These are phyloP conservation scores for Sebastiscus tertius DNA, from an alignment of 2,797 vertebrate genomes.

Conservation along the genomic window DNA sequence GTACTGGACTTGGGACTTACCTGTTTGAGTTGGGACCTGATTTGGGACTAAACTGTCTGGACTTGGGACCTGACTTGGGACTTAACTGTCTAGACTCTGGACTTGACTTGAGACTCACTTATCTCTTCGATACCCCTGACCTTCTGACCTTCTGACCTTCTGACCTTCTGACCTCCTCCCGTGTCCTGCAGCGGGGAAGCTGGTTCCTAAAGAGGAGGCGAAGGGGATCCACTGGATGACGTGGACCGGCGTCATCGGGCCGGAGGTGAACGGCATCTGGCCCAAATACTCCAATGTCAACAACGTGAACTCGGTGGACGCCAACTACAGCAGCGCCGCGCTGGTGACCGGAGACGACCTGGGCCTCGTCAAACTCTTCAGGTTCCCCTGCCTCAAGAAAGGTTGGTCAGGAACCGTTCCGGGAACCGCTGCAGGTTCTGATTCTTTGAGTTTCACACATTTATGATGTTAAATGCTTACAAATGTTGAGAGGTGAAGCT, in stretches of 20 bases:
- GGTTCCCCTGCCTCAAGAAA: slow-evolving; percentile 95
- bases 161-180: not conserved
- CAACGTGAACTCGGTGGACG: slow-evolving; percentile 93
- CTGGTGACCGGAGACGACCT: slow-evolving; percentile 93
- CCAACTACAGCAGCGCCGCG: slow-evolving; percentile 91
- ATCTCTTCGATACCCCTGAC: not conserved
- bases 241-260: slow-evolving; percentile 92
- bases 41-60: not conserved
- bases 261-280: slow-evolving; percentile 95
- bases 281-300: slow-evolving; percentile 91
- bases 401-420: slow-evolving; percentile 63
- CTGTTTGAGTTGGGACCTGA: not conserved
- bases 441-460: not conserved
- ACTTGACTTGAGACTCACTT: not conserved
- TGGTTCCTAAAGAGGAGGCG: slow-evolving; percentile 90
- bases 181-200: slow-evolving; percentile 86
- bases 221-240: slow-evolving; percentile 94
- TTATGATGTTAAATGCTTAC: not conserved
- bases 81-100: not conserved
- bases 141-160: not conserved
- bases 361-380: slow-evolving; percentile 92
- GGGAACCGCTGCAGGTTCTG: not conserved
- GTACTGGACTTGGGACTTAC: not conserved
- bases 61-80: not conserved
- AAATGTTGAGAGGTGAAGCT: not conserved